Evolutionary conservation across 1,140 invertebrate species (phyloP).

Genomic region (Battus philenor): DNA sequence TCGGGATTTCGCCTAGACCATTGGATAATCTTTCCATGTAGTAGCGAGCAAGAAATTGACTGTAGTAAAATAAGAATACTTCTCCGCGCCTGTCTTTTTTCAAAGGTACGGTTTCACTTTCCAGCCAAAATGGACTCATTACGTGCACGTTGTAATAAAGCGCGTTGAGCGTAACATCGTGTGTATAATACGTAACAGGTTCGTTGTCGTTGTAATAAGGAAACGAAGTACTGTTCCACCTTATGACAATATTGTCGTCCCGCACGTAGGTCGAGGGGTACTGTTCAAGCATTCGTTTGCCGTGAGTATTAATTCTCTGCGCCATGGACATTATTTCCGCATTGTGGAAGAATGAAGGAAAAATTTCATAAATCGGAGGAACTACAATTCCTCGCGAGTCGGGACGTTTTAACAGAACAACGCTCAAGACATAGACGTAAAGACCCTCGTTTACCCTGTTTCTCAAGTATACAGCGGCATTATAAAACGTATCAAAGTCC

Average conservation of each 20-base stretch:
- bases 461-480: constrained; percentile 78
- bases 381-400: constrained; percentile 78
- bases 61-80: constrained; percentile 78
- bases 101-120: constrained; percentile 63
- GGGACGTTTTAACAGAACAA: constrained; percentile 77
- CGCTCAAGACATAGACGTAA: constrained; percentile 77
- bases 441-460: constrained; percentile 78
- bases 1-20: constrained; percentile 77
- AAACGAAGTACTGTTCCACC: constrained; percentile 60
- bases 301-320: constrained; percentile 77
- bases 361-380: constrained; percentile 80
- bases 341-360: constrained; percentile 79
- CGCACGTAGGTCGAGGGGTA: constrained; percentile 46
- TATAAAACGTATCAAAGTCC: constrained; percentile 80
- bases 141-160: constrained; percentile 83
- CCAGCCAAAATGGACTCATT: constrained; percentile 81
- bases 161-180: constrained; percentile 82
- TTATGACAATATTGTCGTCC: constrained; percentile 68
- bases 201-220: constrained; percentile 76
- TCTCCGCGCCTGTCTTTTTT: constrained; percentile 77
- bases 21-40: constrained; percentile 82
- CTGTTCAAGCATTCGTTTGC: constrained; percentile 33
- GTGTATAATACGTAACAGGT: constrained; percentile 82
- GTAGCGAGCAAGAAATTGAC: constrained; percentile 81
- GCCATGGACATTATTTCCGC: constrained; percentile 76